Conservation (phyloP, 2,797 vertebrate genomes). For the Megalops cyprinoides region DNA sequence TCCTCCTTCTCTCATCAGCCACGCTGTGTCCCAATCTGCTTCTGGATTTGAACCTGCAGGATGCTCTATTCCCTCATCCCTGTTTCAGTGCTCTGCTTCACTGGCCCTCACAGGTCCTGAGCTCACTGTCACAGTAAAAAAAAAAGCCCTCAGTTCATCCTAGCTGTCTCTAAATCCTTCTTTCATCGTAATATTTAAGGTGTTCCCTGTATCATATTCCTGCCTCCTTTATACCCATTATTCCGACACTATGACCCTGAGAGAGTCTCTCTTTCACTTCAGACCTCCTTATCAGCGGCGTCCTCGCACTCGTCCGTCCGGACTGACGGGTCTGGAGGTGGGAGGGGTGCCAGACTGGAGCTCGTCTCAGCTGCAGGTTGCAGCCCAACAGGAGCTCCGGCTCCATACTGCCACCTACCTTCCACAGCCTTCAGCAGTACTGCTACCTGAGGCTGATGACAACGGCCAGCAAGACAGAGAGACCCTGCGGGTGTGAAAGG, state of each 20-base stretch:
- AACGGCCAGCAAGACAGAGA: background rate
- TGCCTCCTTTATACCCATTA: background rate
- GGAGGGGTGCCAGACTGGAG: background rate
- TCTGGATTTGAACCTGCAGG: background rate
- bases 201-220: background rate
- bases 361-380: background rate
- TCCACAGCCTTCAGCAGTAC: no score
- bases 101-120: background rate
- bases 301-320: slow-evolving; percentile 54
- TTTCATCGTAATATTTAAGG: slow-evolving; percentile 31
- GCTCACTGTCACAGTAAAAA: background rate
- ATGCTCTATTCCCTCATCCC: background rate
- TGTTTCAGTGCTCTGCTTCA: background rate
- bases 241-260: background rate
- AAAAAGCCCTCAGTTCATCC: slow-evolving; percentile 31
- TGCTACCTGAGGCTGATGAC: background rate
- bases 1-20: background rate
- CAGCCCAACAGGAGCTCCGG: background rate
- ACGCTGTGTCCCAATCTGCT: background rate
- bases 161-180: slow-evolving; percentile 53
- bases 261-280: slow-evolving; percentile 17
- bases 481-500: background rate
- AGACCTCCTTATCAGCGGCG: slow-evolving; percentile 23
- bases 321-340: slow-evolving; percentile 52
- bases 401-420: slow-evolving; percentile 1